Evolutionary conservation across 2,888 invertebrate species (phyloP).

Genomic region (Sinodicranocentrus sp.): DNA sequence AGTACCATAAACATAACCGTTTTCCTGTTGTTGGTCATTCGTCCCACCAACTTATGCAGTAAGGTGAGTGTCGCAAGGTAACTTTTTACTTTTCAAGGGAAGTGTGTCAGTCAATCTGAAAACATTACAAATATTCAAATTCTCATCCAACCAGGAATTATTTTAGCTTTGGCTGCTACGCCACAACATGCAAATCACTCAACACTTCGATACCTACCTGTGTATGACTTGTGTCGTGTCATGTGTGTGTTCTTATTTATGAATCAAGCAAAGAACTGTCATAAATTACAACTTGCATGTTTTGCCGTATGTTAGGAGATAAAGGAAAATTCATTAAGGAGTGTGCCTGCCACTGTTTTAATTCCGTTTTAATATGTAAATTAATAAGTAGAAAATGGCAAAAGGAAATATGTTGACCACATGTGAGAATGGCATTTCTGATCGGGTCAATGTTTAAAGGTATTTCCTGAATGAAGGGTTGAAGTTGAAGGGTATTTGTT

Average conservation of each 20-base stretch:
- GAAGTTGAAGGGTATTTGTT: too few relatives aligned
- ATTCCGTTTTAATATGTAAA: conserved; percentile 27
- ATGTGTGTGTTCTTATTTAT: too few relatives aligned
- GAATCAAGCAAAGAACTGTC: too few relatives aligned
- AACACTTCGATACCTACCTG: too few relatives aligned
- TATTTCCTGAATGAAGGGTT: too few relatives aligned
- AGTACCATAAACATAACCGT: too few relatives aligned
- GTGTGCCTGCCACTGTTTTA: not conserved
- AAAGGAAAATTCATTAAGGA: not conserved
- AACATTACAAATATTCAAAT: conserved; percentile 27
- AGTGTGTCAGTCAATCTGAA: conserved; percentile 41
- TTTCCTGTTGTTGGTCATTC: too few relatives aligned
- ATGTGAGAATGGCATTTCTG: too few relatives aligned
- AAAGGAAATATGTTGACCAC: too few relatives aligned
- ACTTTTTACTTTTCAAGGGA: conserved; percentile 43
- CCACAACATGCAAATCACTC: too few relatives aligned
- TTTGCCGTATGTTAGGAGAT: not conserved
- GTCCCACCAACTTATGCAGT: too few relatives aligned
- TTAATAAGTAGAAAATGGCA: conserved; percentile 26
- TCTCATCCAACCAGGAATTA: conserved; percentile 13
- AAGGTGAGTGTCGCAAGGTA: conserved; percentile 23
- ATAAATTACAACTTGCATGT: not conserved
- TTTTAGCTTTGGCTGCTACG: not conserved
- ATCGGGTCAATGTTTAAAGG: conserved; percentile 18
- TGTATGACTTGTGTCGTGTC: too few relatives aligned